phyloP scores from a whole-genome alignment of 2,797 vertebrate genomes.

The Anguilla pacifica region DNA sequence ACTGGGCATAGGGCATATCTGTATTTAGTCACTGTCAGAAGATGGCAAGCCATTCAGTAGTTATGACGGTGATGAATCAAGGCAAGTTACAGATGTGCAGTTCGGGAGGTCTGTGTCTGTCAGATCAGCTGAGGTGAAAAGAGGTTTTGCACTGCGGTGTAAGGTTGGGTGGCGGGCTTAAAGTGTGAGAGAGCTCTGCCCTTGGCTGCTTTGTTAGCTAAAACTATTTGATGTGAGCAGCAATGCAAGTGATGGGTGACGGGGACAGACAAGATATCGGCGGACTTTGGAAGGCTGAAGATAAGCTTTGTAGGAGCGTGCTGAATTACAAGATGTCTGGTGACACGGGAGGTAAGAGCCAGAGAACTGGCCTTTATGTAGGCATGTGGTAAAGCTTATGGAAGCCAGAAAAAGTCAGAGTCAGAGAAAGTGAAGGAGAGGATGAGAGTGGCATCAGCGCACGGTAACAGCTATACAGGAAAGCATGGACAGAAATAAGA shows the following conservation, averaged over 20 bases:
- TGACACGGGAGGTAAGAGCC: not conserved
- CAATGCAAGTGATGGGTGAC: not conserved
- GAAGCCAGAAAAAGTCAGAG: not conserved
- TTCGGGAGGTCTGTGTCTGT: not conserved
- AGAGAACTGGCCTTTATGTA: not conserved
- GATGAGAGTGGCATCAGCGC: not conserved
- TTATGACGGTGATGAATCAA: not conserved
- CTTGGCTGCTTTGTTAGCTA: not conserved
- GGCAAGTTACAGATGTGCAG: not conserved
- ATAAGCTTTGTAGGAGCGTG: not conserved
- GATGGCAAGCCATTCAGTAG: not conserved
- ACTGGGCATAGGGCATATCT: not conserved
- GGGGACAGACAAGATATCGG: not conserved
- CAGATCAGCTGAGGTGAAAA: not conserved
- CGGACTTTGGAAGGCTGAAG: not conserved
- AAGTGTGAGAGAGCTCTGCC: not conserved
- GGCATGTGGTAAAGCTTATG: not conserved
- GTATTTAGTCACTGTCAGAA: not conserved
- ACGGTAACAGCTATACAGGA: not conserved
- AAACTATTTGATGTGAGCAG: constrained; percentile 1
- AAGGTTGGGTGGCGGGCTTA: not conserved
- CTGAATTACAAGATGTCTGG: not conserved
- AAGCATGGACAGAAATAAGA: not conserved
- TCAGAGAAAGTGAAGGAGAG: not conserved
- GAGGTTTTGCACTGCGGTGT: not conserved